A percentile compares a stretch with the other conserved stretches of the same genome.
These are phyloP conservation scores for Cnemophilus loriae DNA, from an alignment of 2,113 vertebrate genomes.

Conservation along the genomic window DNA sequence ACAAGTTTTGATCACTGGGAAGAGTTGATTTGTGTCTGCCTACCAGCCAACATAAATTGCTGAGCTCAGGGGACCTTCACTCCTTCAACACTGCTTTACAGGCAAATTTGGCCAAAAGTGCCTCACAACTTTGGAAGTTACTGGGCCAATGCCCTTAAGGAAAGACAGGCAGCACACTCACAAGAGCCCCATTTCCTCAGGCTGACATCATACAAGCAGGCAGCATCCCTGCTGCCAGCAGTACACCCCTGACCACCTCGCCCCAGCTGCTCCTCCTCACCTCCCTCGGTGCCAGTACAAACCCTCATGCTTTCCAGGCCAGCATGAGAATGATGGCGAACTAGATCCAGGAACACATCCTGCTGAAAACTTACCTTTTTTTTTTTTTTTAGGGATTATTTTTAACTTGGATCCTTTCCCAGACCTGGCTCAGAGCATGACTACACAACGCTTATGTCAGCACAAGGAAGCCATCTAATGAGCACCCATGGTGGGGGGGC, in stretches of 20 bases:
- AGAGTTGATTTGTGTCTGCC: not conserved
- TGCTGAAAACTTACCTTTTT: not conserved
- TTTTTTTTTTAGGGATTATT: not conserved
- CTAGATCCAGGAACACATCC: constrained; percentile 26
- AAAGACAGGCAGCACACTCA: not conserved
- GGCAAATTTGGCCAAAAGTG: not conserved
- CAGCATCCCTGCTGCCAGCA: not conserved
- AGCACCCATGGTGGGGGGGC: not conserved
- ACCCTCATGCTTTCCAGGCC: not conserved
- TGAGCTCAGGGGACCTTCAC: not conserved
- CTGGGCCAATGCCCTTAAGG: rapidly evolving
- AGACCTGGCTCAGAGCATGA: constrained; percentile 23
- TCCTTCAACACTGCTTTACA: not conserved
- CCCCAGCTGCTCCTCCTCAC: not conserved
- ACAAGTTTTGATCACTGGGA: not conserved
- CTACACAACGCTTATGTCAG: constrained; percentile 53
- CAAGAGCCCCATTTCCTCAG: not conserved
- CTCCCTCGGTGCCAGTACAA: not conserved
- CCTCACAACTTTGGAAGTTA: not conserved
- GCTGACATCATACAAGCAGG: not conserved
- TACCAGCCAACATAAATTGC: not conserved
- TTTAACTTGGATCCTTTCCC: constrained; percentile 52
- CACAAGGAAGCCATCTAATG: constrained; percentile 57
- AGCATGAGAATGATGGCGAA: not conserved
- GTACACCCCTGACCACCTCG: not conserved